These are phyloP conservation scores for Maniola jurtina DNA, from an alignment of 1,140 invertebrate species.

Conservation along the genomic window DNA sequence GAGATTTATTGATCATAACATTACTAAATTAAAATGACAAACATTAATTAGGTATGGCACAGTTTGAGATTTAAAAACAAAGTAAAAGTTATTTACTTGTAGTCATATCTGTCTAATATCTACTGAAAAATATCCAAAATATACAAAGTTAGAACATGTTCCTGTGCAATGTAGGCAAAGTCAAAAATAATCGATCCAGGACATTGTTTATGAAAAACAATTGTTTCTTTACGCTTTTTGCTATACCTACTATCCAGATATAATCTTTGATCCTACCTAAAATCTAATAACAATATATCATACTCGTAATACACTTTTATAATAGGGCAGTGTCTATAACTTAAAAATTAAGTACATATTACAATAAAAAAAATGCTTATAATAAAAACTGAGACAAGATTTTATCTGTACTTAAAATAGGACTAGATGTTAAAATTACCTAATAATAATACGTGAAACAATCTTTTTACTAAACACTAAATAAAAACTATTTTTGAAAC, in stretches of 20 bases:
- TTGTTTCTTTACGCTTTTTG: too few relatives aligned
- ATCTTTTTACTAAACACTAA: too few relatives aligned
- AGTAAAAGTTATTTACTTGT: not conserved
- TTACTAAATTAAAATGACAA: constrained; percentile 13
- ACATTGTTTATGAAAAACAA: too few relatives aligned
- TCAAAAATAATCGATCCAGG: too few relatives aligned
- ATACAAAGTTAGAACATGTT: too few relatives aligned
- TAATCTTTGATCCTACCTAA: too few relatives aligned
- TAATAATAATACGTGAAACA: too few relatives aligned
- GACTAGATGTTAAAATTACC: constrained; percentile 45
- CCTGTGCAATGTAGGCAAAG: too few relatives aligned
- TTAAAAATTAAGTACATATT: not conserved
- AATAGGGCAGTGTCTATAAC: not conserved
- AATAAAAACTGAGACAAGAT: constrained; percentile 25
- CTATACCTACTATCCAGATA: too few relatives aligned
- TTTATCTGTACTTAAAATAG: constrained; percentile 35
- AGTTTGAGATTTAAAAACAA: constrained; percentile 11
- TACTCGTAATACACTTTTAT: not conserved
- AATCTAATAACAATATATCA: too few relatives aligned
- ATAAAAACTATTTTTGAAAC: not conserved
- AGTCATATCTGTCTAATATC: not conserved
- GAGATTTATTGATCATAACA: constrained; percentile 10
- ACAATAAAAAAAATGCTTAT: not conserved
- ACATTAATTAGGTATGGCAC: constrained; percentile 30
- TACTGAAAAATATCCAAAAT: too few relatives aligned